Evolutionary conservation across 1,140 invertebrate species (phyloP).

Genomic region (Aphelenchoides besseyi): DNA sequence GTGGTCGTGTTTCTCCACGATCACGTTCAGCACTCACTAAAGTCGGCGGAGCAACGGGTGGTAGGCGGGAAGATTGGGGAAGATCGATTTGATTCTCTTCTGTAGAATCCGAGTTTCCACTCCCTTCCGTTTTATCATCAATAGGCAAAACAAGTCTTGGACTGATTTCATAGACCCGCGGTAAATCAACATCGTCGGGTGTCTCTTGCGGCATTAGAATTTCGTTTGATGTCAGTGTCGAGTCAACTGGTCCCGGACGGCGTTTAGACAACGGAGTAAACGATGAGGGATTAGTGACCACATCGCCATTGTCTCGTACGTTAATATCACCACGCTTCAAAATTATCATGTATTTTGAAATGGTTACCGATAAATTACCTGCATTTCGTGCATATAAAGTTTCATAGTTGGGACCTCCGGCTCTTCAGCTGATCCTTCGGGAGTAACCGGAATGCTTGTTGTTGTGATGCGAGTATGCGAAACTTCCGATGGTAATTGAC

Average conservation of each 20-base stretch:
- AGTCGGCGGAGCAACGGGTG: neutral
- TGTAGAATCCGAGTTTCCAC: neutral
- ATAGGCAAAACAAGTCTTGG: slow-evolving; percentile 8
- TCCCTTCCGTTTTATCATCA: neutral
- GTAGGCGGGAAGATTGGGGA: neutral
- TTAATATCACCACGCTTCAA: slow-evolving; percentile 17
- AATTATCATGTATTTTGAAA: neutral
- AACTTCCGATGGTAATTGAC: neutral
- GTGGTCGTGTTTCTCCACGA: neutral
- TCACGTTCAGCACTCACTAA: neutral
- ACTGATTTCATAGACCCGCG: neutral
- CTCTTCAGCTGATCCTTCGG: neutral
- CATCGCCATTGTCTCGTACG: neutral
- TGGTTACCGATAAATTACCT: neutral
- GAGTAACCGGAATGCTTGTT: neutral
- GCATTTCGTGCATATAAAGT: neutral
- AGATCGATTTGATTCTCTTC: neutral
- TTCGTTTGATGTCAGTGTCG: neutral
- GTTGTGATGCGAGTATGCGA: neutral
- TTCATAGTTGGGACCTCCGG: slow-evolving; percentile 14
- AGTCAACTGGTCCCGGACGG: neutral
- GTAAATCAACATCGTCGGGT: slow-evolving; percentile 12
- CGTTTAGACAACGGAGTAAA: slow-evolving; percentile 12
- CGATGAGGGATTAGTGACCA: neutral
- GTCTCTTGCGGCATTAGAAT: slow-evolving; percentile 19